Evolutionary conservation across 2,113 vertebrate species (phyloP).

Genomic region (Panthera uncia): DNA sequence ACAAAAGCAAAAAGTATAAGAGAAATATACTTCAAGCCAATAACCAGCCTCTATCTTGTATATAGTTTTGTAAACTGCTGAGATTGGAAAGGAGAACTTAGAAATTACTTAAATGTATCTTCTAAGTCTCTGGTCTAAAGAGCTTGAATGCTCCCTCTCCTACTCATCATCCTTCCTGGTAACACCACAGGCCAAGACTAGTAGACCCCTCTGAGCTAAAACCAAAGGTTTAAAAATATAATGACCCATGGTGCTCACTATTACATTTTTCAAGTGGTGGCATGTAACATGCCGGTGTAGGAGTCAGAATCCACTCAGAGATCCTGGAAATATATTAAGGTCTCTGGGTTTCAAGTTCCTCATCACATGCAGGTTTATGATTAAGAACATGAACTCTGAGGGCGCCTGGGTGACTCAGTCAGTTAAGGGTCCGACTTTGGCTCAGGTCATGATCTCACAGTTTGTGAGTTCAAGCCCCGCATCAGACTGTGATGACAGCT

Average conservation of each 20-base stretch:
- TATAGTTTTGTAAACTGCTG: background rate
- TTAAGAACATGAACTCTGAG: background rate
- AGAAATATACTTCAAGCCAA: background rate
- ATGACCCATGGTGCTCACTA: background rate
- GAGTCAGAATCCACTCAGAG: background rate
- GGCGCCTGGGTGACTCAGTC: too few relatives aligned
- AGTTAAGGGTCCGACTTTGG: too few relatives aligned
- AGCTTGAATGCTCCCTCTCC: background rate
- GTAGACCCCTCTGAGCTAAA: background rate
- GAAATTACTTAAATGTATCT: background rate
- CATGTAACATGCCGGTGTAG: rapidly evolving
- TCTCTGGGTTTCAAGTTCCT: background rate
- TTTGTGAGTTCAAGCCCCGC: too few relatives aligned
- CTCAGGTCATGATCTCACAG: too few relatives aligned
- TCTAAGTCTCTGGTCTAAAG: background rate
- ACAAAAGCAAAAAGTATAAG: background rate
- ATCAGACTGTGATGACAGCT: too few relatives aligned
- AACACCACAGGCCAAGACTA: background rate
- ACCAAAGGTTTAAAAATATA: background rate
- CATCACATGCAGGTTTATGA: background rate
- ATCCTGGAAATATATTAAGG: background rate
- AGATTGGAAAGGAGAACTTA: background rate
- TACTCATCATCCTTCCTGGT: background rate
- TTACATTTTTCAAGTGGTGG: background rate
- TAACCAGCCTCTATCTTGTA: background rate